Conservation (phyloP, 2,888 invertebrate genomes). For the Lomographa bimaculata region DNA sequence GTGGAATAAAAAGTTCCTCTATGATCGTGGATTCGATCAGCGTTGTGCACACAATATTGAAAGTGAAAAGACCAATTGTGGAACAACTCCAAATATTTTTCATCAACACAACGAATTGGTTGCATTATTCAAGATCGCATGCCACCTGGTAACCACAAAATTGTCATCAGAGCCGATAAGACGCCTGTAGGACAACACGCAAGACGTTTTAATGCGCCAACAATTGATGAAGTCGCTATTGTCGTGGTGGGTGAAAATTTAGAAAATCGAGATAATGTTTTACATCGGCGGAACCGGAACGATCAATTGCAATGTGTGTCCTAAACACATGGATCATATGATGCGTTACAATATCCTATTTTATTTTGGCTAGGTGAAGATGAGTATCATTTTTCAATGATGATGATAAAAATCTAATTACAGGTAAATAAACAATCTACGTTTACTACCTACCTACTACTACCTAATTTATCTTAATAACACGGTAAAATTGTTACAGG, state of each 20-base stretch:
- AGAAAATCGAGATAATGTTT: constrained; percentile 8
- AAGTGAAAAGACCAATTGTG: constrained; percentile 34
- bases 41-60: too few species aligned
- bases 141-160: constrained; percentile 42
- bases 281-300: neutral
- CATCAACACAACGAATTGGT: constrained; percentile 31
- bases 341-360: constrained; percentile 21
- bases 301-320: neutral
- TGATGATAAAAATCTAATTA: constrained; percentile 4
- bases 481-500: too few species aligned
- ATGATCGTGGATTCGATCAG: too few species aligned
- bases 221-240: constrained; percentile 40
- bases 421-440: too few species aligned
- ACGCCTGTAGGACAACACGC: constrained; percentile 39
- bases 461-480: too few species aligned
- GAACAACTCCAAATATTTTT: constrained; percentile 4
- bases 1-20: too few species aligned
- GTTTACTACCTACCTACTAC: too few species aligned
- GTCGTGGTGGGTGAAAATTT: constrained; percentile 38
- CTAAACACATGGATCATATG: constrained; percentile 18
- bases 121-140: constrained; percentile 36
- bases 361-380: constrained; percentile 21
- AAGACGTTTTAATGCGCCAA: constrained; percentile 43
- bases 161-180: constrained; percentile 44
- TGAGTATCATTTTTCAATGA: constrained; percentile 28